Evolutionary conservation across 2,888 invertebrate species (phyloP).

Genomic region (Cryptocephalus moraei): DNA sequence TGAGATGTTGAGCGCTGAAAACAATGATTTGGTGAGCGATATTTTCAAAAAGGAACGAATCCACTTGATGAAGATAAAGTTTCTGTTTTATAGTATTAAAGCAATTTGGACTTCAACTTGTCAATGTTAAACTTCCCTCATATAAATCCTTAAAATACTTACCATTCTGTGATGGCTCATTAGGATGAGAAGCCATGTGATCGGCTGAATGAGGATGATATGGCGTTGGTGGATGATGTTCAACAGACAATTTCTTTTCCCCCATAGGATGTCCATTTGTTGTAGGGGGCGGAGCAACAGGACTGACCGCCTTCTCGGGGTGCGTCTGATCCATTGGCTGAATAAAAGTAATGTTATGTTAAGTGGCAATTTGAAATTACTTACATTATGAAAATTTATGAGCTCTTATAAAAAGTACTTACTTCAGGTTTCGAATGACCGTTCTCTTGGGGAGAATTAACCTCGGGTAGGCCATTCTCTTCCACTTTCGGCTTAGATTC

Average conservation of each 20-base stretch:
- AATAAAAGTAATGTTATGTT: background rate
- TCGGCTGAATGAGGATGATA: conserved; percentile 2
- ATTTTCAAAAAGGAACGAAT: too few relatives aligned
- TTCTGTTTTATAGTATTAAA: too few relatives aligned
- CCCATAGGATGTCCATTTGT: conserved; percentile 11
- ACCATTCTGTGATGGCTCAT: conserved; percentile 1
- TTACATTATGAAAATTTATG: background rate
- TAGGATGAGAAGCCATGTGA: conserved; percentile 1
- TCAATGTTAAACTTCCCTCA: too few relatives aligned
- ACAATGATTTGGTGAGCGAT: too few relatives aligned
- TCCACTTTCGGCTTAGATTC: conserved; percentile 37
- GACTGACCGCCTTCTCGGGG: conserved; percentile 6
- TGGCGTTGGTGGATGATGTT: conserved; percentile 12
- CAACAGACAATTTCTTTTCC: conserved; percentile 3
- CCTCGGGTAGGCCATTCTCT: conserved; percentile 34
- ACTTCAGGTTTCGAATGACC: conserved; percentile 21
- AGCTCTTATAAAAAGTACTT: conserved; percentile 3
- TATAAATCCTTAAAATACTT: background rate
- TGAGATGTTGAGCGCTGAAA: too few relatives aligned
- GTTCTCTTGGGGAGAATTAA: conserved; percentile 22
- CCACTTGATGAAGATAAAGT: too few relatives aligned
- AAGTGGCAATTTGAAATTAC: background rate
- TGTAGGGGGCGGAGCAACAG: conserved; percentile 5
- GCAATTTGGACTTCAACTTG: too few relatives aligned
- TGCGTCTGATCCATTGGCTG: background rate